Base-by-base conservation (phyloP, 1,140 invertebrate genomes). In the Papilio polyxenes region DNA sequence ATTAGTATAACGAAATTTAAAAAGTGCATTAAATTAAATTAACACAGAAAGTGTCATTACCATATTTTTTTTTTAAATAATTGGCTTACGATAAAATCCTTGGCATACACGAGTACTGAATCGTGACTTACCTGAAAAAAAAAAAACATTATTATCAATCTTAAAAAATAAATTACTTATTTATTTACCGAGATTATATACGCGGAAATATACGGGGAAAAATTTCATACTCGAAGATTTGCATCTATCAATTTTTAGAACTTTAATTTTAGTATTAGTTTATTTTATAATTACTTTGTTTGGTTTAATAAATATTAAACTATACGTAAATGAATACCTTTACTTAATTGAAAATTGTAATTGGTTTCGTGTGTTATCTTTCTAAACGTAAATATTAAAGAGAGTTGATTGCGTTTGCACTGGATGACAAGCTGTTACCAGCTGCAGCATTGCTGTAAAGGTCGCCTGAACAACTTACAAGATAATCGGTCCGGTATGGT, bases 111-210 rank as follows among this genome's bases (percentile, higher is more conserved):
- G 48, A 80, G 81, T 81, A 82, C 75, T 75, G 81, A 82, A 81
- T 81, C 59, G 65, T 37, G 75, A 87, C 86, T 89, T 87, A 89
- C 87, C 87, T 89, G 85, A 37, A 85, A 88, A 83, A 82, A 82
- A 86, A 83, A 83, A 84, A 81, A 82, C 53, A 49, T 65, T 15
- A 72, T 40, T 72, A 72, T 37, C 9, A 69, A 69, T 13, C 1
- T 5, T 37, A 69, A 4, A 44, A 37, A 37, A 37, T 62, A 9
- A 59, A 59, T 15, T 15, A 53, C 51, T 53, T 59, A n/a, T 59
- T 59, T 15, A 2, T 59, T 59, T 8, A 17, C 8, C n/a, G n/a
- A 20, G n/a, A 59, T 59, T 59, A n/a, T n/a, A n/a, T n/a, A 59
- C n/a, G 17, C 15, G 5, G 7, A 59, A 9, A 0, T 59, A 59